Evolutionary conservation across 2,797 vertebrate genomes (phyloP).

Genomic region (Xyrichtys novacula): DNA sequence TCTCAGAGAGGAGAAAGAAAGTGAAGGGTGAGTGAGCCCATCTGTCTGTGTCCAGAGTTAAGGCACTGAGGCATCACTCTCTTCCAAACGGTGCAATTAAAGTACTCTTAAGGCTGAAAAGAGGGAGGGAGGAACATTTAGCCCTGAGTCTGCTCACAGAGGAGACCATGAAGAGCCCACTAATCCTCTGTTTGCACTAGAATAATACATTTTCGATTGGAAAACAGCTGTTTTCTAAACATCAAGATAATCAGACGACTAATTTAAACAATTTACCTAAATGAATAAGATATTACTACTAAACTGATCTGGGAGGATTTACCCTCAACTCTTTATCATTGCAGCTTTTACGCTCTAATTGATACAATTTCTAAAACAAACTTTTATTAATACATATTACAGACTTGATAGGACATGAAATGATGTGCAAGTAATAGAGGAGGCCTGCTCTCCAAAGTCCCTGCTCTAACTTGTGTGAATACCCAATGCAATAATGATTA

Average conservation of each 20-base stretch:
- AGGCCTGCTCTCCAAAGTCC: neutral
- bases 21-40: slow-evolving; percentile 48
- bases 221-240: slow-evolving; percentile 16
- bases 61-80: slow-evolving; percentile 52
- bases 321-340: too few species aligned
- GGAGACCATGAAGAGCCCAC: neutral
- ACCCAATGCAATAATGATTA: neutral
- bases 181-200: slow-evolving; percentile 23
- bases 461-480: neutral
- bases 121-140: slow-evolving; percentile 10
- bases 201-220: slow-evolving; percentile 28
- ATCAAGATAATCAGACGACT: neutral
- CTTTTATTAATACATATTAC: too few species aligned
- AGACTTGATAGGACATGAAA: neutral
- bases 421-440: neutral
- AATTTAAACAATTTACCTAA: too few species aligned
- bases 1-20: slow-evolving; percentile 21
- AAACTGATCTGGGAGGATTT: too few species aligned
- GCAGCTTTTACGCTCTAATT: too few species aligned
- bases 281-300: too few species aligned
- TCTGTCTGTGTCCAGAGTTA: slow-evolving; percentile 66
- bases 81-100: slow-evolving; percentile 57
- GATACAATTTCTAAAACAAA: too few species aligned
- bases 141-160: slow-evolving; percentile 29
- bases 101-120: slow-evolving; percentile 29